Evolutionary conservation across 2,888 invertebrate genomes (phyloP), one percentile per base, ranked within the genome.

Genomic region (Bellardia bayeri): DNA sequence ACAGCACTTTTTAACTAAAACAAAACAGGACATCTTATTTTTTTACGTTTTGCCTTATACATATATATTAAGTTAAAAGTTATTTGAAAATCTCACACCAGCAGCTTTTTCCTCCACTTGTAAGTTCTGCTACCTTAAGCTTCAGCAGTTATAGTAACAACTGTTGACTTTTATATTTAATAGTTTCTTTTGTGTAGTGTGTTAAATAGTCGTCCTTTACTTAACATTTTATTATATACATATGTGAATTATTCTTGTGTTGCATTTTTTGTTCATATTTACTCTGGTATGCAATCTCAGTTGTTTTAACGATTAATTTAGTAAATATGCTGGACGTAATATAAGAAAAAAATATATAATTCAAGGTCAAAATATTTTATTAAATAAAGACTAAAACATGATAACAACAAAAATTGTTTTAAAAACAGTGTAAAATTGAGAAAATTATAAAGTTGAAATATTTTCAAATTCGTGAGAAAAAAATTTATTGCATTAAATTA

Each of bases 301-400:
- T 78, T 87, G 78, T 84, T 74, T 87, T 84, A 82, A 74, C 84
- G 87, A 78, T 84, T 87, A 87, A 84, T 87, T 87, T 82, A 87
- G 84, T 78, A 81, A 84, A 84, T 78, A 82, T 82, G 78, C 51
- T 84, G 58, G 30, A 72, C 30, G 63, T 33, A 42, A 64, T 23
- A 72, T 9, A 61, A 30, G n/a, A 66, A 49, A 51, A 69, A 40
- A 64, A 23, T 30, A 71, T 45, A 82, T 79, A 74, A 81, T 79
- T 86, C 87, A 87, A 87, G 84, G 87, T 84, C 84, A 84, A 84
- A 76, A 84, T 84, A 82, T 84, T 87, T 87, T 87, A 78, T 78
- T 69, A 78, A 74, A 51, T 68, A 66, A 79, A 80, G 13, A 61
- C 30, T 23, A 45, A 51, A 63, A 63, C 6, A 23, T 58, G 42